A percentile compares a stretch with the other conserved stretches of the same genome.
Evolutionary conservation across 1,140 invertebrate species (phyloP).

Genomic region (Tetramorium parvispinum): DNA sequence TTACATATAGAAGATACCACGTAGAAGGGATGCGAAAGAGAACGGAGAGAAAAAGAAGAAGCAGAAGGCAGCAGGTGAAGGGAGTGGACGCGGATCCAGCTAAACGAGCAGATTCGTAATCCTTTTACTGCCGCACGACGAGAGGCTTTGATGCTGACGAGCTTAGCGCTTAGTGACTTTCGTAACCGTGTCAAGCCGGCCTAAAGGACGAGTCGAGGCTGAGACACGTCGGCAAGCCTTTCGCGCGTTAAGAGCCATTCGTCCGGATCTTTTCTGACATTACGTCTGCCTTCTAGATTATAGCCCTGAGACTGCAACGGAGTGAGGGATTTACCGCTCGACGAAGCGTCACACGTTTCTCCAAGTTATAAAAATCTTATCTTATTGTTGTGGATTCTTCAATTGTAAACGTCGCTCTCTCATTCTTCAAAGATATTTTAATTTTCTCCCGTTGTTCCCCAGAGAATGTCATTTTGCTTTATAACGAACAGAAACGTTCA

Average conservation of each 20-base stretch:
- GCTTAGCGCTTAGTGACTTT: constrained; percentile 73
- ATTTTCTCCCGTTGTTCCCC: not conserved
- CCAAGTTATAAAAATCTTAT: not conserved
- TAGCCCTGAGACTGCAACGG: not conserved
- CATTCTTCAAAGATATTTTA: not conserved
- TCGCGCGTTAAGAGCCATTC: constrained; percentile 57
- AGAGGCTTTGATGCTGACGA: constrained; percentile 72
- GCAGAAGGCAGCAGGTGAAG: not conserved
- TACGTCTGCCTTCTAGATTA: constrained; percentile 53
- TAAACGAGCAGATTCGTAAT: constrained; percentile 73
- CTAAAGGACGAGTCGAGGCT: constrained; percentile 66
- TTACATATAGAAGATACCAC: not conserved
- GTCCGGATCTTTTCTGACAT: constrained; percentile 50
- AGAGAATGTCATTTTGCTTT: not conserved
- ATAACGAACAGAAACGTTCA: not conserved
- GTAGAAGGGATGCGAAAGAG: not conserved
- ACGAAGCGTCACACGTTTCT: not conserved
- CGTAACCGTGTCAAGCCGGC: constrained; percentile 69
- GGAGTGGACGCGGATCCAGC: constrained; percentile 58
- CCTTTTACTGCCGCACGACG: constrained; percentile 67
- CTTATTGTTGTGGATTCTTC: not conserved
- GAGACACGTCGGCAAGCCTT: constrained; percentile 55
- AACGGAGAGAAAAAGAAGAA: not conserved
- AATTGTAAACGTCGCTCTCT: not conserved
- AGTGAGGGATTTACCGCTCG: constrained; percentile 7